Evolutionary conservation across 2,888 invertebrate species (phyloP), one percentile per base, ranked within the genome.

Genomic region (Epirrhoe tristata): DNA sequence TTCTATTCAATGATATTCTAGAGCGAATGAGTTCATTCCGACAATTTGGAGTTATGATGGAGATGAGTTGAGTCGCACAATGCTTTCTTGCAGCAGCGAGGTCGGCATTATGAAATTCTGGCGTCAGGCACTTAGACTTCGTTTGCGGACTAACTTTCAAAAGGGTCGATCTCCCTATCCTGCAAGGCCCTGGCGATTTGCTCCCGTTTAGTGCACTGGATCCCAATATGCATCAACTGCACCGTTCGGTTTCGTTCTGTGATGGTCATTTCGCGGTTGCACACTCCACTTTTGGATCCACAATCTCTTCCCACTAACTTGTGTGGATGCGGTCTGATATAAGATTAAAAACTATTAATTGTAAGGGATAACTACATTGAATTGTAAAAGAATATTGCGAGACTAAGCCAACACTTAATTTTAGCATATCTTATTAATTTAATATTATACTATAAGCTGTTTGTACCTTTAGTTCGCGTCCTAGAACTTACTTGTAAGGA

Each of bases 401-500:
- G n/a, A n/a, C n/a, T n/a, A n/a, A n/a, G n/a, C n/a, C n/a, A n/a
- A n/a, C n/a, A n/a, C n/a, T n/a, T n/a, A n/a, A n/a, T n/a, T n/a
- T n/a, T n/a, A n/a, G n/a, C n/a, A n/a, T n/a, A n/a, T n/a, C n/a
- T n/a, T n/a, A n/a, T n/a, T n/a, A n/a, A n/a, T n/a, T n/a, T n/a
- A n/a, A n/a, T n/a, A n/a, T n/a, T n/a, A n/a, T n/a, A n/a, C n/a
- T n/a, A n/a, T n/a, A n/a, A n/a, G n/a, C n/a, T n/a, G n/a, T n/a
- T n/a, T n/a, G n/a, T n/a, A n/a, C n/a, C n/a, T n/a, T n/a, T n/a
- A n/a, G n/a, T n/a, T n/a, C n/a, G 5, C n/a, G 14, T 46, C 46
- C 2, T 14, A n/a, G n/a, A 14, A 48, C 48, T 48, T 32, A 58
- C 58, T 32, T 58, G 24, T 48, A 16, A 16, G 56, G 56, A 0